Conservation (phyloP, 2,113 vertebrate genomes). For the Macrotus californicus region DNA sequence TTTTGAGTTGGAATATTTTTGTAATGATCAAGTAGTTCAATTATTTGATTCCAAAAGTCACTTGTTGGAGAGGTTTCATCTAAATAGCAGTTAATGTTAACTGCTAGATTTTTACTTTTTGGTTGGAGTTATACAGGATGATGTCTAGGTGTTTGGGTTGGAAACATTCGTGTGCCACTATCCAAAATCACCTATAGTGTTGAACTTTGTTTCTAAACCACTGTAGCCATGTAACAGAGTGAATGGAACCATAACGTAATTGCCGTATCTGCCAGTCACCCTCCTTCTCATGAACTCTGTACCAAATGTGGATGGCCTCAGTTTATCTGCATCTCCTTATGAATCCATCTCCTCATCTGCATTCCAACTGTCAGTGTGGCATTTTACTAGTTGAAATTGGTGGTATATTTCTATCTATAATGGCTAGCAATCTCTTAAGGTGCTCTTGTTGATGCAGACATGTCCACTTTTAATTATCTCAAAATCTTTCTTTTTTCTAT, state of each 20-base stretch:
- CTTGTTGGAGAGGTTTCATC: not conserved
- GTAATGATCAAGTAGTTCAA: not conserved
- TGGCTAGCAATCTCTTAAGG: not conserved
- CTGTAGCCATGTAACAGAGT: not conserved
- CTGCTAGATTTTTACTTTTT: not conserved
- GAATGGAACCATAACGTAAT: too few relatives aligned
- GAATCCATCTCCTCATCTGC: not conserved
- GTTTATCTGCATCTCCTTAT: not conserved
- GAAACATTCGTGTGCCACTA: not conserved
- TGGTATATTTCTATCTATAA: not conserved
- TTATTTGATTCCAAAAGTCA: not conserved
- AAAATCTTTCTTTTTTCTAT: too few relatives aligned
- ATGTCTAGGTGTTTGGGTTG: not conserved
- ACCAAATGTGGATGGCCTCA: not conserved
- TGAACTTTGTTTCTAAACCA: not conserved
- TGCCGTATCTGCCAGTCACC: not conserved
- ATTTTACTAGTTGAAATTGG: not conserved
- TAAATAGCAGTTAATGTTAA: not conserved
- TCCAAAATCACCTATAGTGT: not conserved
- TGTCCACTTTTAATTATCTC: not conserved
- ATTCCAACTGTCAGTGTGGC: not conserved
- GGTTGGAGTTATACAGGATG: not conserved
- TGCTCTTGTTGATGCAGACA: not conserved
- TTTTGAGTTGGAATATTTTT: not conserved
- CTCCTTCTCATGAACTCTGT: not conserved